Conservation (phyloP, 2,113 vertebrate species). For the Trochalopteron elliotii region DNA sequence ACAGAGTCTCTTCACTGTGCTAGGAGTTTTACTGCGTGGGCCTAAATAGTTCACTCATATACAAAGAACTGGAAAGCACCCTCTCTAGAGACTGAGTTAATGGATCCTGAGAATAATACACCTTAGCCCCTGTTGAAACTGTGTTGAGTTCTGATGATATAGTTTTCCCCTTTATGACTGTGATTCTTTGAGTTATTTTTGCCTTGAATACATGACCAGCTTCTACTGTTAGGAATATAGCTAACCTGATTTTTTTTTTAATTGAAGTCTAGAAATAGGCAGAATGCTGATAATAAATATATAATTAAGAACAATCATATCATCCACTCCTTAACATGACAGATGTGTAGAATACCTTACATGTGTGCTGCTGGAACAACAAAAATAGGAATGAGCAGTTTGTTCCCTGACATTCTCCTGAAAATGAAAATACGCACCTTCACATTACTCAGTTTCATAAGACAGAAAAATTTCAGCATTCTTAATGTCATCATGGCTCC, state of each 20-base stretch:
- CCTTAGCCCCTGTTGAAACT: neutral
- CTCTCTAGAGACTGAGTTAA: neutral
- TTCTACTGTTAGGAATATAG: neutral
- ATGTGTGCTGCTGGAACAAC: neutral
- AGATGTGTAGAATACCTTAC: neutral
- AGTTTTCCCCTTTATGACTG: neutral
- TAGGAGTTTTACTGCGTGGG: neutral
- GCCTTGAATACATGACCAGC: fast-evolving
- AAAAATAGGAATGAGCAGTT: neutral
- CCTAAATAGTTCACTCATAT: neutral
- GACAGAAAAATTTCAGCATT: neutral
- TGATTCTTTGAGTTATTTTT: neutral
- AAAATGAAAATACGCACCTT: neutral
- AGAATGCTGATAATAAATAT: neutral
- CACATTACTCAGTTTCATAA: neutral
- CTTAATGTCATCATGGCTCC: neutral
- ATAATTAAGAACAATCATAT: neutral
- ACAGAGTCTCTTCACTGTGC: neutral
- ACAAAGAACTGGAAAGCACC: neutral
- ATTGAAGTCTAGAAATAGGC: neutral
- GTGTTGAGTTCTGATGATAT: neutral
- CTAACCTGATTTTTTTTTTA: neutral
- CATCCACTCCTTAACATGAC: neutral
- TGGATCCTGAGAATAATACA: neutral
- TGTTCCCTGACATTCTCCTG: neutral